Base-by-base conservation (phyloP, 2,888 invertebrate genomes). In the Sepiola atlantica region DNA sequence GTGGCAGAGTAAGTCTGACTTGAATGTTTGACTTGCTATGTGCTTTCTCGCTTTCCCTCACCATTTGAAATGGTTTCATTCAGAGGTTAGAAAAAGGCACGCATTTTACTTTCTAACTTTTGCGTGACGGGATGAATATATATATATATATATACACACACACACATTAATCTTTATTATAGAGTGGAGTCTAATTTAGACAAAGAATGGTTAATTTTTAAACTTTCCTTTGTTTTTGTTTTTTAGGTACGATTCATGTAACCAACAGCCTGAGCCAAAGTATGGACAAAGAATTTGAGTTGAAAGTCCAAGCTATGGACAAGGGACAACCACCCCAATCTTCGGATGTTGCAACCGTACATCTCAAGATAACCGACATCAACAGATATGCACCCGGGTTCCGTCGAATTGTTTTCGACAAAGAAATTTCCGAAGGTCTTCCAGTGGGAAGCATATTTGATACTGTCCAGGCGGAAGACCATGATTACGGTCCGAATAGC, bases 361-460 rank as follows among this genome's bases (percentile, higher is more conserved):
- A 95, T 35, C 95, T 97, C 14, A 95, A 94, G 16, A 95, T 97
- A 90, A 99, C 99, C 0, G 99, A 98, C 6, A 98, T 98, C 97
- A 99, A 99, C 97, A 97, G 98, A 91, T 98, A 98, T 96, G 98
- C 98, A 0, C 99, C 99, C 0, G 98, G 98, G 94, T 99, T 99
- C 97, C 98, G 98, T 14, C 94, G 98, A 0, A 95, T 96, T 10
- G 98, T 98, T 96, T 99, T 99, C 97, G 98, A 99, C 97, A 99
- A 99, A 0, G 98, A 98, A 95, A 98, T 99, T 1, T 98, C 98
- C 0, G 99, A 99, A 98, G 99, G 99, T 97, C 99, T 99, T 97
- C 98, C 98, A 0, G 97, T 99, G 0, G 98, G 99, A 3, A 98
- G 98, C 0, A 98, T 98, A 0, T 98, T 99, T 95, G 97, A 95